phyloP scores from a whole-genome alignment of 1,140 invertebrate genomes.

The Bombus consobrinus region DNA sequence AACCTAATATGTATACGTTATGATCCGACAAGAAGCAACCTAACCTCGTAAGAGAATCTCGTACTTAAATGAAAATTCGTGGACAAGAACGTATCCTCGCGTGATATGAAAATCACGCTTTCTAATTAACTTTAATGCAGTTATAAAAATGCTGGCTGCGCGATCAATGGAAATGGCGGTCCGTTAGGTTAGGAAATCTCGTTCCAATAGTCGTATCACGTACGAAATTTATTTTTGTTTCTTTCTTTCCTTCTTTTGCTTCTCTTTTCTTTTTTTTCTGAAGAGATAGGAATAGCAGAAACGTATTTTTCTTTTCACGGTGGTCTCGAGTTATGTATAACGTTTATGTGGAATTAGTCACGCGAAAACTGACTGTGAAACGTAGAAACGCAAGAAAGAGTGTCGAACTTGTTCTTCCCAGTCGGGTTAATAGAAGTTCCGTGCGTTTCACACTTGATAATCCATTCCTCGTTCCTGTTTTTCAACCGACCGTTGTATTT shows the following conservation, averaged over 20 bases:
- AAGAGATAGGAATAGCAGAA: not conserved
- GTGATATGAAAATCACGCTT: not conserved
- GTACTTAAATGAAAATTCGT: too few relatives aligned
- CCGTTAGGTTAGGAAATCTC: conserved; percentile 3
- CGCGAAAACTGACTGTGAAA: not conserved
- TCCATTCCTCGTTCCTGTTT: conserved; percentile 5
- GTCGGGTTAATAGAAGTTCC: not conserved
- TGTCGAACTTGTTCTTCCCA: not conserved
- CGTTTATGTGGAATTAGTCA: not conserved
- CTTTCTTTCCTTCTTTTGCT: too few relatives aligned
- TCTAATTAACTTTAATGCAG: conserved; percentile 20
- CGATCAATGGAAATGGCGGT: not conserved
- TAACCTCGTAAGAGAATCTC: not conserved
- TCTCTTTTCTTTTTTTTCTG: too few relatives aligned
- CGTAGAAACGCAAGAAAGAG: not conserved
- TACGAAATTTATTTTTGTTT: not conserved
- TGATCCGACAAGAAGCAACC: not conserved
- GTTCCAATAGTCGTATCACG: conserved; percentile 1
- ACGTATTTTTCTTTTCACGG: too few relatives aligned
- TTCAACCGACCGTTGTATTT: conserved; percentile 3
- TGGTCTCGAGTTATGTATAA: not conserved
- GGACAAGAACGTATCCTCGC: not conserved
- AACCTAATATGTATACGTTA: not conserved
- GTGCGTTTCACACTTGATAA: not conserved
- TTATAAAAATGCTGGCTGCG: conserved; percentile 8